phyloP scores from a whole-genome alignment of 2,113 vertebrate genomes.

The Cyanoderma ruficeps region DNA sequence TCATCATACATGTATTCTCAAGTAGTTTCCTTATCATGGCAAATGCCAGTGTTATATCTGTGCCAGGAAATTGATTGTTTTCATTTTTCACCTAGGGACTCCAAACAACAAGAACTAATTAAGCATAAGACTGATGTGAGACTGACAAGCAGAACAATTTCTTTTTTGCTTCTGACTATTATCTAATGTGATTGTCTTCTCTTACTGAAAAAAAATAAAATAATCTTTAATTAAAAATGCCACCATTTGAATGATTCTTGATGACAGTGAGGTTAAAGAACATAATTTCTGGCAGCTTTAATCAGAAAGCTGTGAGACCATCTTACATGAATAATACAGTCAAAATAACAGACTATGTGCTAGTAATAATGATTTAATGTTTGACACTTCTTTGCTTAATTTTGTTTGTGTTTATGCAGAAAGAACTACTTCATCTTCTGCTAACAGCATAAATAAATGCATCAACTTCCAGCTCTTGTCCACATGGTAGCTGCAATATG shows the following conservation, averaged over 20 bases:
- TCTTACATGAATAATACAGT: background rate
- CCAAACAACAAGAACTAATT: slow-evolving; percentile 21
- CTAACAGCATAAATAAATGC: background rate
- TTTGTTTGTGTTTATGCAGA: background rate
- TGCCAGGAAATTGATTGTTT: background rate
- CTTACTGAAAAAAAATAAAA: background rate
- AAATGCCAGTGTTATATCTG: background rate
- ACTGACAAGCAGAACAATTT: slow-evolving; percentile 7
- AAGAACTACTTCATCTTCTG: background rate
- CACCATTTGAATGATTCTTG: background rate
- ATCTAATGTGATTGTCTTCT: background rate
- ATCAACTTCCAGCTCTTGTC: background rate
- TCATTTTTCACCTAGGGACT: background rate
- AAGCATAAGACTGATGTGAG: background rate
- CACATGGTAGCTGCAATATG: background rate
- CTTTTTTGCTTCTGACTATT: background rate
- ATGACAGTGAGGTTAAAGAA: slow-evolving; percentile 6
- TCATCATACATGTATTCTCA: background rate
- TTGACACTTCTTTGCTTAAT: background rate
- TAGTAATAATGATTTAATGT: background rate
- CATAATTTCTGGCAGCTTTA: background rate
- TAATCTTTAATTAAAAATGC: slow-evolving; percentile 12
- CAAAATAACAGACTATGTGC: background rate
- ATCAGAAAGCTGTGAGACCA: background rate
- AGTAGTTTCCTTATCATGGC: background rate